These are phyloP conservation scores for Amblyopsis hoosieri DNA, from an alignment of 2,797 vertebrate species.

Conservation along the genomic window DNA sequence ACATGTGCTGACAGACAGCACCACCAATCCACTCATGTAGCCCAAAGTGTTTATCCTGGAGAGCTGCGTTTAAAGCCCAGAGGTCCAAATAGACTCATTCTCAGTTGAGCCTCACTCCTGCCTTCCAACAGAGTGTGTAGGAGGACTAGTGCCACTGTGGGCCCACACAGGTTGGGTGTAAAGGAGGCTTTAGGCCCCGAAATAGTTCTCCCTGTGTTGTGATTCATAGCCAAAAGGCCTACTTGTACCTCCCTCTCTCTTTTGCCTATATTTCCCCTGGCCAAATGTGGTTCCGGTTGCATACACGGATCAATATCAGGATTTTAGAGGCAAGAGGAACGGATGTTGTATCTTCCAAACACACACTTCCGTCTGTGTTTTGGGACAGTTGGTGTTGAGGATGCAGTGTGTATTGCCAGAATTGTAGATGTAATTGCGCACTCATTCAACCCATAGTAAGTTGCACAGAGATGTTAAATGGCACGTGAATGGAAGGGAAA, in stretches of 20 bases:
- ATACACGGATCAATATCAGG: slow-evolving; percentile 49
- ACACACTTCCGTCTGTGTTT: slow-evolving; percentile 2
- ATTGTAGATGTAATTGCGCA: background rate
- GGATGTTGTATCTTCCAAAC: too few species aligned
- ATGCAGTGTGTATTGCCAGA: too few species aligned
- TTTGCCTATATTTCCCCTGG: slow-evolving; percentile 20
- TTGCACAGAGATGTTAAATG: too few species aligned
- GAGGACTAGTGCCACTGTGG: slow-evolving; percentile 8
- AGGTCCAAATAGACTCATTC: background rate
- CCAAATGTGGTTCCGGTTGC: slow-evolving; percentile 20
- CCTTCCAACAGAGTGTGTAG: slow-evolving; percentile 11
- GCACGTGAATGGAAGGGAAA: too few species aligned
- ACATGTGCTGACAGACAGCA: slow-evolving; percentile 8
- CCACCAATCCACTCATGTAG: background rate
- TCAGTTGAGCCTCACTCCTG: slow-evolving; percentile 1
- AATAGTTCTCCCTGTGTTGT: slow-evolving; percentile 26
- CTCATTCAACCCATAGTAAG: too few species aligned
- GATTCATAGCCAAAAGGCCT: slow-evolving; percentile 48
- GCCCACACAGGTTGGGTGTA: background rate
- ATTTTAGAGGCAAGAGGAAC: slow-evolving; percentile 25
- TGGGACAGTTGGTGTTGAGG: background rate
- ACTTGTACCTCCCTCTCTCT: slow-evolving; percentile 1
- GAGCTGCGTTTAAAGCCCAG: background rate
- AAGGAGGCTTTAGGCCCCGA: slow-evolving; percentile 7
- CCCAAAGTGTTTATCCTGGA: slow-evolving; percentile 1